phyloP scores from a whole-genome alignment of 2,113 vertebrate species.

The Alosa alosa region DNA sequence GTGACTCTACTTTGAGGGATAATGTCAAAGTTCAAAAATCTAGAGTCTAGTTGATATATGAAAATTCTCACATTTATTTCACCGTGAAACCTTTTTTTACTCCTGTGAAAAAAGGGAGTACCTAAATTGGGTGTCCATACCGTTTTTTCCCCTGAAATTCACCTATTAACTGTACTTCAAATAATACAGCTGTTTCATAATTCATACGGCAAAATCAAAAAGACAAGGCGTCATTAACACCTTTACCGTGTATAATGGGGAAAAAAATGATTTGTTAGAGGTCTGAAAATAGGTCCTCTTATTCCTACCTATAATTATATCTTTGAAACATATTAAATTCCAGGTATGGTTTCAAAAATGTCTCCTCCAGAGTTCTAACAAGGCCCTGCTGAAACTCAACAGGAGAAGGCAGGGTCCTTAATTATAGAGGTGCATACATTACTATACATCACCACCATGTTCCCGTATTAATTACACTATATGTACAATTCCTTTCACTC shows the following conservation, averaged over 20 bases:
- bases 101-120: constrained; percentile 43
- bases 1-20: background rate
- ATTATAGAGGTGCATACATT: constrained; percentile 69
- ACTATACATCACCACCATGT: constrained; percentile 56
- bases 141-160: constrained; percentile 54
- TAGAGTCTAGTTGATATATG: constrained; percentile 17
- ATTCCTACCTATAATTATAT: constrained; percentile 71
- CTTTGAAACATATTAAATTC: constrained; percentile 73
- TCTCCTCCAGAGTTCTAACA: constrained; percentile 65
- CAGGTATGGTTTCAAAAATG: constrained; percentile 66
- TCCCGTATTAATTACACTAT: constrained; percentile 63
- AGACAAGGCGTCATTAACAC: constrained; percentile 75
- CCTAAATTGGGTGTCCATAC: constrained; percentile 60
- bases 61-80: constrained; percentile 39
- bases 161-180: constrained; percentile 64
- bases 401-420: constrained; percentile 61
- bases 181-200: constrained; percentile 69
- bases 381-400: constrained; percentile 57
- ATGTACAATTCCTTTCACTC: constrained; percentile 48
- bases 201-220: constrained; percentile 73
- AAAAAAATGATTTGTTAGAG: constrained; percentile 73
- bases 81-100: constrained; percentile 31
- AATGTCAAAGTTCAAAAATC: constrained; percentile 25
- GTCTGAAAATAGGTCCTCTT: constrained; percentile 72
- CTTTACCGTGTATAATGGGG: constrained; percentile 71